phyloP scores from a whole-genome alignment of 2,797 vertebrate species.

The Taenioides sp. region DNA sequence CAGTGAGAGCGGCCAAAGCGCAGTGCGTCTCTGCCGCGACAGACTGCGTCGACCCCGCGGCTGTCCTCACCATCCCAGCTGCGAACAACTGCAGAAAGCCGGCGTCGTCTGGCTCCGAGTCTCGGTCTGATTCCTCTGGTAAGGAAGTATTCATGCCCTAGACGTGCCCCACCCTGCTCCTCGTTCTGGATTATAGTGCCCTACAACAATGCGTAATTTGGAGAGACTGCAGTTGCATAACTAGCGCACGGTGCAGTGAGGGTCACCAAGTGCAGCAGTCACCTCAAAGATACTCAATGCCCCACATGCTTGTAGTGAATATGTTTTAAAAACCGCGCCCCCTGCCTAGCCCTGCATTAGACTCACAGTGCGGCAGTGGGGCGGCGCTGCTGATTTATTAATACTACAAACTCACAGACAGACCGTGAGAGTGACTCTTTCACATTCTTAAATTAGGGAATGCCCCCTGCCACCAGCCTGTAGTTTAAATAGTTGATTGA shows the following conservation, averaged over 20 bases:
- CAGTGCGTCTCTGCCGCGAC: slow-evolving; percentile 65
- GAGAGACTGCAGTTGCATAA: slow-evolving; percentile 52
- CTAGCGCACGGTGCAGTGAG: slow-evolving; percentile 38
- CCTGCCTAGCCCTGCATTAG: slow-evolving; percentile 41
- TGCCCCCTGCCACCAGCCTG: slow-evolving; percentile 23
- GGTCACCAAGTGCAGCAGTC: slow-evolving; percentile 42
- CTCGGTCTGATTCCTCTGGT: slow-evolving; percentile 94
- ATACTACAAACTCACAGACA: slow-evolving; percentile 16
- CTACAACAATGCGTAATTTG: slow-evolving; percentile 64
- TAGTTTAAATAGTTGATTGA: slow-evolving; percentile 47
- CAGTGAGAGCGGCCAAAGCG: slow-evolving; percentile 53
- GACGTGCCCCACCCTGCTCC: slow-evolving; percentile 51
- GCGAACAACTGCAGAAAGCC: slow-evolving; percentile 80
- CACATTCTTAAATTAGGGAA: slow-evolving; percentile 27
- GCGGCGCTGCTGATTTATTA: slow-evolving; percentile 54
- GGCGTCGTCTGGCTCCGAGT: slow-evolving; percentile 92
- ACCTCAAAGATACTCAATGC: slow-evolving; percentile 15
- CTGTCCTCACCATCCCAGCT: slow-evolving; percentile 86
- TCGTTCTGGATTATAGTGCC: slow-evolving; percentile 46
- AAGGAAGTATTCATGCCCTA: slow-evolving; percentile 78
- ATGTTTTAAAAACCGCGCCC: slow-evolving; percentile 63
- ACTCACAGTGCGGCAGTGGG: slow-evolving; percentile 51
- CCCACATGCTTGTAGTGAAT: slow-evolving; percentile 31
- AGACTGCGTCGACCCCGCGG: slow-evolving; percentile 87
- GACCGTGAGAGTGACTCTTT: slow-evolving; percentile 33